Conservation (phyloP, 2,888 invertebrate species). For the Augochlorella aurata region DNA sequence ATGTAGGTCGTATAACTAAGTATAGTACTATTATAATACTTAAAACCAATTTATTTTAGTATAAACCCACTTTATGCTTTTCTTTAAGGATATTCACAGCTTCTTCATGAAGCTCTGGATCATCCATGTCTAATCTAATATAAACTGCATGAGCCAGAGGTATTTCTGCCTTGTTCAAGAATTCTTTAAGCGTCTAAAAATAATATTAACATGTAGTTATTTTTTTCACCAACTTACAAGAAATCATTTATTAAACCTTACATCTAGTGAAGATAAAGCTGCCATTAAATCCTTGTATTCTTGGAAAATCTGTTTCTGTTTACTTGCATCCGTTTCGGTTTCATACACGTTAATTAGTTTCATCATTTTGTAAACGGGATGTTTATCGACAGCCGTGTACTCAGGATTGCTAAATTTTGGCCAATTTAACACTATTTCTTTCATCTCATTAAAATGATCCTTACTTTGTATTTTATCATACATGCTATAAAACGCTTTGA, state of each 20-base stretch:
- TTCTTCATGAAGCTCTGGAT: constrained; percentile 70
- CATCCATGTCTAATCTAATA: constrained; percentile 71
- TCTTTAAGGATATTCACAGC: constrained; percentile 74
- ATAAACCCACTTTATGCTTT: constrained; percentile 69
- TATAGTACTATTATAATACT: background rate
- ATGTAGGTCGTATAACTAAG: constrained; percentile 12
- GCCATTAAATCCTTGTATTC: constrained; percentile 75
- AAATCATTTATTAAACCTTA: constrained; percentile 55
- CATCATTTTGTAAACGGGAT: constrained; percentile 67
- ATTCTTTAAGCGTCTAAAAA: constrained; percentile 70
- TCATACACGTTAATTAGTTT: constrained; percentile 60
- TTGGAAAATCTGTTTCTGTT: constrained; percentile 65
- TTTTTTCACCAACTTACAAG: constrained; percentile 12
- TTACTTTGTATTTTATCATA: constrained; percentile 64
- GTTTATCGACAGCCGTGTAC: constrained; percentile 65
- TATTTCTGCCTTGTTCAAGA: constrained; percentile 67
- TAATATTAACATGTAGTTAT: constrained; percentile 19
- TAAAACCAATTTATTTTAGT: background rate
- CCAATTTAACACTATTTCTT: constrained; percentile 71
- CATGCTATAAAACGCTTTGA: constrained; percentile 66
- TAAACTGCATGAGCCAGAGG: constrained; percentile 72
- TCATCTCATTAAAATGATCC: constrained; percentile 71
- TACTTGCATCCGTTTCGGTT: constrained; percentile 57
- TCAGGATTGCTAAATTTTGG: constrained; percentile 67
- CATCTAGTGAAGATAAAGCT: constrained; percentile 64